Percentiles rank a stretch among this genome's conserved stretches.
phyloP scores from a whole-genome alignment of 64 coral and sea anemone species.

The Cladopsammia gracilis region DNA sequence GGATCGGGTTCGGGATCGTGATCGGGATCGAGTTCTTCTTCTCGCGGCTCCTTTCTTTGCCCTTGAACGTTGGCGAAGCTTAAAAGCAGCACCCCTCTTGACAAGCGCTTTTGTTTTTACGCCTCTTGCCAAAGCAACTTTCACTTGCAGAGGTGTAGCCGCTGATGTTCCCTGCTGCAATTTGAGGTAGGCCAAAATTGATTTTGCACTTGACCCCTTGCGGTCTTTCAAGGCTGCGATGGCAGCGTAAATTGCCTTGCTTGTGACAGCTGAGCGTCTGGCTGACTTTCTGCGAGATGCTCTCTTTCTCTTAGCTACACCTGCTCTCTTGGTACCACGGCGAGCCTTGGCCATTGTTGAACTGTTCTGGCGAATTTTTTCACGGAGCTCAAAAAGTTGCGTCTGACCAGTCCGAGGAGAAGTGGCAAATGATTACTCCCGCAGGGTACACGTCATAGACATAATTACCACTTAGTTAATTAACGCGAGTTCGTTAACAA shows the following conservation, averaged over 20 bases:
- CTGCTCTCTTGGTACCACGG: background rate
- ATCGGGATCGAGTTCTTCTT: slow-evolving; percentile 3
- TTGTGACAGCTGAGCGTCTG: slow-evolving; percentile 22
- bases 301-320: slow-evolving; percentile 30
- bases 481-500: background rate
- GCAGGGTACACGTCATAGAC: slow-evolving; percentile 27
- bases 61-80: background rate
- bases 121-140: slow-evolving; percentile 52
- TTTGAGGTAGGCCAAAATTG: slow-evolving; percentile 40
- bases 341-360: slow-evolving; percentile 41
- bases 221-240: slow-evolving; percentile 60
- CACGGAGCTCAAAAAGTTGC: slow-evolving; percentile 18
- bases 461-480: slow-evolving; percentile 27
- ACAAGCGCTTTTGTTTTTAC: slow-evolving; percentile 56
- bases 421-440: slow-evolving; percentile 17
- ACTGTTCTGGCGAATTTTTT: slow-evolving; percentile 32
- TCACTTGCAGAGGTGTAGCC: slow-evolving; percentile 28
- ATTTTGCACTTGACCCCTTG: slow-evolving; percentile 44
- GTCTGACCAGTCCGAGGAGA: slow-evolving; percentile 21
- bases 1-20: background rate
- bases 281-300: background rate
- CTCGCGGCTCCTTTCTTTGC: background rate
- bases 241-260: slow-evolving; percentile 3
- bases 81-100: slow-evolving; percentile 50
- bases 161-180: background rate